Conservation (phyloP, 2,888 invertebrate genomes). For the Gymnocheta viridis region DNA sequence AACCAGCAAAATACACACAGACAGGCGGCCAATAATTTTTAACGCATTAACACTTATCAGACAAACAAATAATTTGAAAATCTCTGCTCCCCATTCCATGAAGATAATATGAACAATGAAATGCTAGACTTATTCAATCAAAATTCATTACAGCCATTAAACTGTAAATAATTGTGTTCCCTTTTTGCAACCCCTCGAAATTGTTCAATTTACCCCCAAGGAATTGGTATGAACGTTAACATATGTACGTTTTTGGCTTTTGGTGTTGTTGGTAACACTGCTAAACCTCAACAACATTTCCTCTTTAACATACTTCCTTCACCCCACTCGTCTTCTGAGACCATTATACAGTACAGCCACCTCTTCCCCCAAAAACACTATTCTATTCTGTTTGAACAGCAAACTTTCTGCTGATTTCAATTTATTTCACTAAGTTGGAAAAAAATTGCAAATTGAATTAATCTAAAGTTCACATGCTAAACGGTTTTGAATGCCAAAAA, state of each 20-base stretch:
- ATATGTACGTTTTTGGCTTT: constrained; percentile 61
- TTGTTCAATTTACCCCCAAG: constrained; percentile 20
- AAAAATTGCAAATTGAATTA: constrained; percentile 83
- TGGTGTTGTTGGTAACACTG: constrained; percentile 19
- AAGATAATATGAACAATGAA: constrained; percentile 33
- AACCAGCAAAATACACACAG: constrained; percentile 36
- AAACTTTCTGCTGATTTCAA: constrained; percentile 21
- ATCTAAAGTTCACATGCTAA: constrained; percentile 80
- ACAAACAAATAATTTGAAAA: constrained; percentile 41
- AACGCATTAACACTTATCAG: constrained; percentile 57
- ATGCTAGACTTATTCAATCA: constrained; percentile 64
- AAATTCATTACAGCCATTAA: constrained; percentile 71
- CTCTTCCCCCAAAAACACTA: neutral
- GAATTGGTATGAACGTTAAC: constrained; percentile 42
- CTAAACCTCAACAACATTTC: constrained; percentile 47
- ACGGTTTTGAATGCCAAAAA: constrained; percentile 73
- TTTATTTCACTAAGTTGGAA: constrained; percentile 12
- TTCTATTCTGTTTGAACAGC: neutral
- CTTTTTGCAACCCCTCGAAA: constrained; percentile 21
- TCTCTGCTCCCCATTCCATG: neutral
- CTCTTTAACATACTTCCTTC: constrained; percentile 11
- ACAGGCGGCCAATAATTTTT: constrained; percentile 49
- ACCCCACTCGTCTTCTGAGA: neutral
- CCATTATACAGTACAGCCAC: neutral
- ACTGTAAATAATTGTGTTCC: constrained; percentile 55